These are phyloP conservation scores for Clytia hemisphaerica DNA, from an alignment of 30 jellyfish, hydroid and myxozoan genomes.

Conservation along the genomic window DNA sequence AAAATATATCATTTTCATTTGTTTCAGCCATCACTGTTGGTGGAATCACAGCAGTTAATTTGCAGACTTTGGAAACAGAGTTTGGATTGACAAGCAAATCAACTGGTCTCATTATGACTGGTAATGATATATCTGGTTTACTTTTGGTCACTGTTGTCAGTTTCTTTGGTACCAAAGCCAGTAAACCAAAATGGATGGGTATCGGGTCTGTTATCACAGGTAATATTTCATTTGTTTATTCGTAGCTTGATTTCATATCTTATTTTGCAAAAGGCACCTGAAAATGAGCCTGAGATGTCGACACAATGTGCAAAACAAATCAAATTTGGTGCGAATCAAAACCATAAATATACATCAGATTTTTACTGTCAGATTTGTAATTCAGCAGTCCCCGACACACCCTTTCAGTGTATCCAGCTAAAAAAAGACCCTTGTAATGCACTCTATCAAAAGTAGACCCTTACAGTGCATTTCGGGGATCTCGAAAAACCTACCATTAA, in stretches of 20 bases:
- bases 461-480: too few species aligned
- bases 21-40: neutral
- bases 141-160: constrained; percentile 52
- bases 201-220: constrained; percentile 63
- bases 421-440: too few species aligned
- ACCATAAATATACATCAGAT: too few species aligned
- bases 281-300: too few species aligned
- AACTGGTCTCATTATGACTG: constrained; percentile 48
- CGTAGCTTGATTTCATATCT: neutral
- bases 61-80: constrained; percentile 67
- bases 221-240: neutral
- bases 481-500: too few species aligned
- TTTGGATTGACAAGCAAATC: constrained; percentile 74
- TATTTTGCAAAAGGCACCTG: neutral
- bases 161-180: constrained; percentile 59
- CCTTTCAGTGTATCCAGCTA: too few species aligned
- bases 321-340: too few species aligned
- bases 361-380: too few species aligned
- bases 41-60: constrained; percentile 47
- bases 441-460: too few species aligned
- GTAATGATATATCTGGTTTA: constrained; percentile 71
- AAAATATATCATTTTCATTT: neutral
- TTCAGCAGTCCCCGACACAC: too few species aligned
- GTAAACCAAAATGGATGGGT: constrained; percentile 74
- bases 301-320: too few species aligned